Base-by-base conservation (phyloP, 2,888 invertebrate species). In the Pilophorus perplexus region DNA sequence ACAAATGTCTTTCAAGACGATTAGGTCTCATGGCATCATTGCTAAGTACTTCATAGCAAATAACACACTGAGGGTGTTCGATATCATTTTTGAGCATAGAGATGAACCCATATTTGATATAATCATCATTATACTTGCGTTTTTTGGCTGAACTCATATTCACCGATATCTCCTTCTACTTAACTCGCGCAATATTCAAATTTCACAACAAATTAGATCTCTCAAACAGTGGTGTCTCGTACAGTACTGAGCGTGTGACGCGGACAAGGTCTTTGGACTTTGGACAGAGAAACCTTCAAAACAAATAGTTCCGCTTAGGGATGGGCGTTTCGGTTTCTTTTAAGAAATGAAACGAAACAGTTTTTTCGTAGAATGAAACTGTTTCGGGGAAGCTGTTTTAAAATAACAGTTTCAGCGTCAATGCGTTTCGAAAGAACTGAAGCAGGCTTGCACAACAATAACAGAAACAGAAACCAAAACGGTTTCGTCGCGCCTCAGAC, bases 41-140 rank as follows among this genome's bases (percentile, higher is more conserved):
- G 40, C 42, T 42, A 42, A 42, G 42, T 42, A 42, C 42, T 42
- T 42, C 42, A 42, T 42, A 42, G 42, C 42, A 42, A 42, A 42
- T 42, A 8, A 42, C 42, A 42, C 42, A 42, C 42, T 42, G 42
- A 3, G 42, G 42, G 42, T 42, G 42, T 42, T 42, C 42, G 14
- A 42, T 42, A 42, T 42, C 42, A 42, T 42, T 42, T 42, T 42
- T 42, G 12, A 42, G 12, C 42, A 42, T 42, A 4, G 42, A 42
- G 20, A 42, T 42, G 42, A 42, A 42, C 42, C 42, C 42, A 42
- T 42, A 42, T n/a, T 42, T 42, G 42, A 42, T 42, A 42, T 42
- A 42, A 42, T 42, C 42, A 42, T 42, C 42, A 42, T 42, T 42
- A 42, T 42, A 42, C 42, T 46, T 46, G 46, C 46, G 46, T 46